Conservation (phyloP, 2,888 invertebrate genomes). For the Drosophila picticornis region DNA sequence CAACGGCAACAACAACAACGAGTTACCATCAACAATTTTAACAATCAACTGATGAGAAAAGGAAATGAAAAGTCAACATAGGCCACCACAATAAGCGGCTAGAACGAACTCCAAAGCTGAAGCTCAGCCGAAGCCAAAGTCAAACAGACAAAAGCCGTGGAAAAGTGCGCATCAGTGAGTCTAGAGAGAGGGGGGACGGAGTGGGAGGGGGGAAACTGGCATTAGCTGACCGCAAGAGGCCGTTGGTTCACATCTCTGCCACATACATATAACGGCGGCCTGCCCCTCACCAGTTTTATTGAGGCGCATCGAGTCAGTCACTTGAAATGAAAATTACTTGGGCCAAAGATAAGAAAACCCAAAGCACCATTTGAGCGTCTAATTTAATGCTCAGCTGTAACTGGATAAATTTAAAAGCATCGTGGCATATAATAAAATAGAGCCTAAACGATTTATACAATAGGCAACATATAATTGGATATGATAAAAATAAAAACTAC, state of each 20-base stretch:
- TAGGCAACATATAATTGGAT: conserved; percentile 23
- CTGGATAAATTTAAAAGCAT: conserved; percentile 22
- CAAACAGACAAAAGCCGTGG: conserved; percentile 52
- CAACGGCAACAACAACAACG: conserved; percentile 14
- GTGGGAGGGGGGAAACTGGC: conserved; percentile 21
- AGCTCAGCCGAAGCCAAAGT: conserved; percentile 13
- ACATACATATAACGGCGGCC: conserved; percentile 14
- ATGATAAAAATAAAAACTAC: background rate
- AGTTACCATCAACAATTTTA: conserved; percentile 70
- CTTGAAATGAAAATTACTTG: conserved; percentile 65
- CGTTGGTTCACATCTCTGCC: conserved; percentile 32
- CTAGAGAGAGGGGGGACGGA: background rate
- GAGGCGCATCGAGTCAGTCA: conserved; percentile 33
- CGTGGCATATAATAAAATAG: conserved; percentile 23
- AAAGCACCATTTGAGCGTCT: conserved; percentile 13
- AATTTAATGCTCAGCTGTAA: conserved; percentile 29
- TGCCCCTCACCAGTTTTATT: conserved; percentile 34
- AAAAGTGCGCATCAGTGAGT: conserved; percentile 43
- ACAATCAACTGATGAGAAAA: conserved; percentile 80
- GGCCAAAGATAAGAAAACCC: conserved; percentile 43
- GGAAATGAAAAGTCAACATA: conserved; percentile 81
- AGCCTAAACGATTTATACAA: conserved; percentile 16
- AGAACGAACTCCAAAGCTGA: conserved; percentile 32
- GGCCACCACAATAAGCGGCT: conserved; percentile 58
- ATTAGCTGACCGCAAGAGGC: conserved; percentile 66